Conservation (phyloP, 2,797 vertebrate species). For the Scolopax rusticola region DNA sequence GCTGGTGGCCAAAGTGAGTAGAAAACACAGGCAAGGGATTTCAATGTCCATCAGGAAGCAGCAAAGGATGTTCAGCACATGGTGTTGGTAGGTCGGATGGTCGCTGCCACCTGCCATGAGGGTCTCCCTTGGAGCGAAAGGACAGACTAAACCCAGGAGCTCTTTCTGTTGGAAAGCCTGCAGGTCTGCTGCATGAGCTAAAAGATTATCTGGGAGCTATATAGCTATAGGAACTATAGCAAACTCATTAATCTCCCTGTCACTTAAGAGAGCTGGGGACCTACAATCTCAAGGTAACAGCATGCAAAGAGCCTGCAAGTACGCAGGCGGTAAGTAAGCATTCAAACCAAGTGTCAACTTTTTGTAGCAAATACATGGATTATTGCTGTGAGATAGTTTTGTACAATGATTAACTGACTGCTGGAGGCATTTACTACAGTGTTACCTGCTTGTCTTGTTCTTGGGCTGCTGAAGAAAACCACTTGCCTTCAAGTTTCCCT, state of each 20-base stretch:
- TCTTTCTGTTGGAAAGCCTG: not conserved
- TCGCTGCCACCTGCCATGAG: not conserved
- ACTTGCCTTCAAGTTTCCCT: not conserved
- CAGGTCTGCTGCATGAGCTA: not conserved
- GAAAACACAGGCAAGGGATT: not conserved
- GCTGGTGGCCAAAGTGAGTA: not conserved
- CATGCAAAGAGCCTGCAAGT: not conserved
- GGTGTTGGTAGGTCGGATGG: not conserved
- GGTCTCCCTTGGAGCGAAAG: not conserved
- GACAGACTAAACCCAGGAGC: not conserved
- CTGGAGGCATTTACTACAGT: not conserved
- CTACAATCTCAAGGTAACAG: not conserved
- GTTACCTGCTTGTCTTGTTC: not conserved
- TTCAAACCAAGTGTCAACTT: not conserved
- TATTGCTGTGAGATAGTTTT: slow-evolving; percentile 4
- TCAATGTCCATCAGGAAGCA: not conserved
- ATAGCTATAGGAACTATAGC: not conserved
- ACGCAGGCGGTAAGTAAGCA: not conserved
- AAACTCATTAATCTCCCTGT: not conserved
- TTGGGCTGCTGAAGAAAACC: not conserved
- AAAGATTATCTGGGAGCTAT: not conserved
- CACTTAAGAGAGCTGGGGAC: not conserved
- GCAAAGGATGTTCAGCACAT: not conserved
- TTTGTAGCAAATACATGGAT: not conserved
- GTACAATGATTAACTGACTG: not conserved